Base-by-base conservation (phyloP, 2,113 vertebrate genomes). In the Diadophis punctatus region DNA sequence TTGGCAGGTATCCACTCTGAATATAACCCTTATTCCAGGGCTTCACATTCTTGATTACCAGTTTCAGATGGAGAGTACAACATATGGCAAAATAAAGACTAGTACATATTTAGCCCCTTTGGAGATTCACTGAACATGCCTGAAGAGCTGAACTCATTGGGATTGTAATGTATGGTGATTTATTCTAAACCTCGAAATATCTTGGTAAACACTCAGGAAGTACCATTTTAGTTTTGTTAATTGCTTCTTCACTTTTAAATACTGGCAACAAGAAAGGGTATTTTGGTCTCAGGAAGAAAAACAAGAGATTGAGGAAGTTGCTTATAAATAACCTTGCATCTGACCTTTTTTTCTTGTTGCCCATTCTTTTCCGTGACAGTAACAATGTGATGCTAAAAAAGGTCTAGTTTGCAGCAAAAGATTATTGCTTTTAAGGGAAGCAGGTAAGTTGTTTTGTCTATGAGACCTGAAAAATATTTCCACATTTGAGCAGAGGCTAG, bases 221-320 rank as follows among this genome's bases (percentile, higher is more conserved):
- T 12, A 87, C 6, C 34, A 10, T 94, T 95, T 95, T 63, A 51
- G 92, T 95, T 43, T 93, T 58, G 52, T 4, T 46, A 25, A 5
- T 90, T 9, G 16, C 16, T 30, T 49, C 30, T 91, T 95, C 94
- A 92, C 27, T 92, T 96, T 94, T 92, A 91, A 93, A 91, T 30
- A 74, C n/a, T 11, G 46, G 87, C 11, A 95, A 60, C 90, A 68
- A 63, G 20, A 34, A 48, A n/a, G 4, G 43, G 11, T 12, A 9
- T 51, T 90, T 90, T 60, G 39, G 34, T 88, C 58, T 48, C 14
- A 60, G 74, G 39, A 93, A 94, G 16, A 91, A 94, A 93, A 95
- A 93, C 4, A 93, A 56, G 23, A 94, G 27, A 80, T 20, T 80
- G 91, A 89, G 51, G 90, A 49, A 14, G 51, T 90, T 93, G 93